A percentile compares a stretch with the other conserved stretches of the same genome.
Evolutionary conservation across 2,888 invertebrate genomes (phyloP).

Genomic region (Micoletzkya japonica): DNA sequence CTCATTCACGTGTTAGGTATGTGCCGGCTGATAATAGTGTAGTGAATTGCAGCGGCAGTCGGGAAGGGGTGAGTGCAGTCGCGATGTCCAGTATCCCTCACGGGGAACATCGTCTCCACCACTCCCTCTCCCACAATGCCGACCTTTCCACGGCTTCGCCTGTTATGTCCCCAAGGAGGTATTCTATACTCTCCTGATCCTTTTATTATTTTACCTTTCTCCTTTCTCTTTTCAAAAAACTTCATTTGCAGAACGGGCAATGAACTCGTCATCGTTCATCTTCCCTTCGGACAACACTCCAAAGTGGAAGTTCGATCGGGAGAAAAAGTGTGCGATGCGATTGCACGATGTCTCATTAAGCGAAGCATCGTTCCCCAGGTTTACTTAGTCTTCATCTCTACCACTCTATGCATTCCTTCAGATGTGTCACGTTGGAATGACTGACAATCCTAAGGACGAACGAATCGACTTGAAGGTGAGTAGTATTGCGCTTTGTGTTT

Average conservation of each 20-base stretch:
- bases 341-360: slow-evolving; percentile 39
- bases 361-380: slow-evolving; percentile 41
- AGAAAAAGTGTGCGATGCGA: slow-evolving; percentile 44
- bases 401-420: slow-evolving; percentile 23
- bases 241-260: slow-evolving; percentile 29
- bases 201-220: background rate
- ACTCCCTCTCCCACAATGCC: slow-evolving; percentile 18
- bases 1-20: too few species aligned
- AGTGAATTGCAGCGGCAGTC: too few species aligned
- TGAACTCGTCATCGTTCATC: slow-evolving; percentile 56
- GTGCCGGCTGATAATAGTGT: too few species aligned
- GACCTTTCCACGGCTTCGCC: slow-evolving; percentile 13
- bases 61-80: too few species aligned
- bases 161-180: slow-evolving; percentile 27
- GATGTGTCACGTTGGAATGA: slow-evolving; percentile 56
- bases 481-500: slow-evolving; percentile 10
- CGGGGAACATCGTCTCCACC: slow-evolving; percentile 15
- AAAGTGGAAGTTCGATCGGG: slow-evolving; percentile 52
- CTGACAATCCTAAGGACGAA: slow-evolving; percentile 48
- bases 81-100: slow-evolving; percentile 11
- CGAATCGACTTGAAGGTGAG: slow-evolving; percentile 41
- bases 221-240: background rate
- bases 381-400: background rate
- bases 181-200: background rate
- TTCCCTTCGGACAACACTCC: slow-evolving; percentile 63